These are phyloP conservation scores for Cyclopterus lumpus DNA, from an alignment of 2,797 vertebrate genomes.

Conservation along the genomic window DNA sequence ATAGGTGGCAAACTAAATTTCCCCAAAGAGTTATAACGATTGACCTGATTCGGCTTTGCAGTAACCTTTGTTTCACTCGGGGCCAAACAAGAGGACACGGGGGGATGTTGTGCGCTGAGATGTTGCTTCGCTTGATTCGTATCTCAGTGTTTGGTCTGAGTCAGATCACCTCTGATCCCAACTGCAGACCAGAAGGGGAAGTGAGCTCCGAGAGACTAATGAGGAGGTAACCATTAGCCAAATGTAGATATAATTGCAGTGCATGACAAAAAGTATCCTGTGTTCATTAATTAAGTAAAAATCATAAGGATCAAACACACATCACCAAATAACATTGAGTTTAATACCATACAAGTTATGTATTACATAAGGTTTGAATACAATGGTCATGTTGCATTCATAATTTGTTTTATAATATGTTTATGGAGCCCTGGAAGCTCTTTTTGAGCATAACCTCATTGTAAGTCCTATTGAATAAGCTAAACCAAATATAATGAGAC, in stretches of 20 bases:
- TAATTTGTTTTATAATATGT: background rate
- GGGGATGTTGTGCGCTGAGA: conserved; percentile 16
- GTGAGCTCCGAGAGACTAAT: conserved; percentile 44
- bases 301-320: background rate
- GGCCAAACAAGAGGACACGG: conserved; percentile 28
- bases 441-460: background rate
- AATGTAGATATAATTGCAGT: background rate
- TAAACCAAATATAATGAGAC: conserved; percentile 1
- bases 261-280: background rate
- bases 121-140: conserved; percentile 29
- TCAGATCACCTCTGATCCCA: conserved; percentile 54
- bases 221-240: conserved; percentile 10
- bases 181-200: conserved; percentile 20
- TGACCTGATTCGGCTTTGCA: conserved; percentile 55
- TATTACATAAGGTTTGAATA: conserved; percentile 6
- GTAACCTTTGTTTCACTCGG: conserved; percentile 48
- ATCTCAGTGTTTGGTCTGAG: conserved; percentile 33
- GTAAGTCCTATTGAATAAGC: background rate
- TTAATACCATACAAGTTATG: background rate
- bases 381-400: conserved; percentile 13
- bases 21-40: conserved; percentile 73
- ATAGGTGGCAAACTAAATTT: conserved; percentile 68
- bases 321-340: background rate
- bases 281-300: background rate
- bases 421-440: background rate